phyloP scores from a whole-genome alignment of 1,140 invertebrate species.

The Rhizoglyphus robini region DNA sequence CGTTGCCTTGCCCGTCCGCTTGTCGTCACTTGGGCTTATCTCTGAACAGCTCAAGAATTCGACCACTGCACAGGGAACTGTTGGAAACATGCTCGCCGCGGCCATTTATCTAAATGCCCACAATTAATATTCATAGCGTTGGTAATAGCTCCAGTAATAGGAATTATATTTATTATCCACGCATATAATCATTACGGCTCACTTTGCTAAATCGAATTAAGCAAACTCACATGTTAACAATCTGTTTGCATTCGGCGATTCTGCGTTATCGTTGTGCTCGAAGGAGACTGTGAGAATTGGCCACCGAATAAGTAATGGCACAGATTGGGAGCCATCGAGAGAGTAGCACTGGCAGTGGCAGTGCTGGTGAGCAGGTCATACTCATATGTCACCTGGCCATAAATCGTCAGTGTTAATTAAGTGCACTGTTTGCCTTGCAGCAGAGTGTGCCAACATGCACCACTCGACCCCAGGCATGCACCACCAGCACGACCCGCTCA shows the following conservation, averaged over 20 bases:
- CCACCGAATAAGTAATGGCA: too few species aligned
- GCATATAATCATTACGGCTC: conserved; percentile 8
- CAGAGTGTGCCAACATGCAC: background rate
- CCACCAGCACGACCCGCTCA: background rate
- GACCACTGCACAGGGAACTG: background rate
- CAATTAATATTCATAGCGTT: conserved; percentile 4
- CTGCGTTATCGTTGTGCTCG: too few species aligned
- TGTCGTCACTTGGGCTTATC: background rate
- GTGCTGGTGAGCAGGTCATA: too few species aligned
- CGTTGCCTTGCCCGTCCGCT: background rate
- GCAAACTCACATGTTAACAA: background rate
- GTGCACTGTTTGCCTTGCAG: background rate
- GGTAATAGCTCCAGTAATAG: background rate
- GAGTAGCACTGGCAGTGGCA: too few species aligned
- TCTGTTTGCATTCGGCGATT: background rate
- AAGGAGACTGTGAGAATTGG: too few species aligned
- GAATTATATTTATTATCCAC: conserved; percentile 3
- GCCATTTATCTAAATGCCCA: background rate
- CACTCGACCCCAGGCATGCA: background rate
- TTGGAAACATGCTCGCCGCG: too few species aligned
- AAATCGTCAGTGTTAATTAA: background rate
- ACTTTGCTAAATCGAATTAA: conserved; percentile 7
- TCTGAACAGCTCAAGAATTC: background rate
- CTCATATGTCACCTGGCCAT: background rate
- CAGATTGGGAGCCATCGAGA: too few species aligned